Evolutionary conservation across 2,888 invertebrate genomes (phyloP).

Genomic region (Drosophila falleni): DNA sequence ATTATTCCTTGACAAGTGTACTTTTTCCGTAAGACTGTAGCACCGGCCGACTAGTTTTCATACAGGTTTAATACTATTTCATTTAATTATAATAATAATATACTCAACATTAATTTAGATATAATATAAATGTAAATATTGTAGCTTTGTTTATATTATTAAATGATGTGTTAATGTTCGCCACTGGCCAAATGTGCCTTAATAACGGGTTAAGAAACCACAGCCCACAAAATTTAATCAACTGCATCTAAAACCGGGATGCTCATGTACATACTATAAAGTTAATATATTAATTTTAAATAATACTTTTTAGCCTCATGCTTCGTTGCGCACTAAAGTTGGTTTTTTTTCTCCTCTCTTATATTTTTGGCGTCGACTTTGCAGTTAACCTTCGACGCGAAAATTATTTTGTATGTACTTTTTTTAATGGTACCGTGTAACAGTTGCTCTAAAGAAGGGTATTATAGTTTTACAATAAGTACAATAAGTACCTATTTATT

Average conservation of each 20-base stretch:
- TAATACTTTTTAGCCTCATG: conserved; percentile 58
- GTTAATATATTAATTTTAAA: conserved; percentile 59
- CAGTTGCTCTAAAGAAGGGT: neutral
- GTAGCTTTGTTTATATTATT: neutral
- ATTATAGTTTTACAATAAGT: neutral
- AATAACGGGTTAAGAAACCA: conserved; percentile 24
- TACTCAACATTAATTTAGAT: neutral
- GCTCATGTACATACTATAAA: conserved; percentile 31
- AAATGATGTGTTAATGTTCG: conserved; percentile 48
- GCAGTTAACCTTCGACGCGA: conserved; percentile 70
- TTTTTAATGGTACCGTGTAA: conserved; percentile 27
- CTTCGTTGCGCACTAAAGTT: conserved; percentile 60
- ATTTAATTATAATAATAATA: too few relatives aligned
- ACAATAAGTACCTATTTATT: neutral
- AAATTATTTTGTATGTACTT: conserved; percentile 57
- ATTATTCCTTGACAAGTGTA: too few relatives aligned
- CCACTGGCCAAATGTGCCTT: conserved; percentile 26
- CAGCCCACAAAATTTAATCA: conserved; percentile 41
- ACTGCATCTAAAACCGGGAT: conserved; percentile 28
- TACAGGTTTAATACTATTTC: too few relatives aligned
- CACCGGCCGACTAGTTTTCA: too few relatives aligned
- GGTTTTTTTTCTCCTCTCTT: conserved; percentile 23
- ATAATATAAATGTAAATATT: too few relatives aligned
- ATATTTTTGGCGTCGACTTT: conserved; percentile 50
- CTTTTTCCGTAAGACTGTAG: too few relatives aligned